These are phyloP conservation scores for Eubasilissa splendida DNA, from an alignment of 2,888 invertebrate species.

Conservation along the genomic window DNA sequence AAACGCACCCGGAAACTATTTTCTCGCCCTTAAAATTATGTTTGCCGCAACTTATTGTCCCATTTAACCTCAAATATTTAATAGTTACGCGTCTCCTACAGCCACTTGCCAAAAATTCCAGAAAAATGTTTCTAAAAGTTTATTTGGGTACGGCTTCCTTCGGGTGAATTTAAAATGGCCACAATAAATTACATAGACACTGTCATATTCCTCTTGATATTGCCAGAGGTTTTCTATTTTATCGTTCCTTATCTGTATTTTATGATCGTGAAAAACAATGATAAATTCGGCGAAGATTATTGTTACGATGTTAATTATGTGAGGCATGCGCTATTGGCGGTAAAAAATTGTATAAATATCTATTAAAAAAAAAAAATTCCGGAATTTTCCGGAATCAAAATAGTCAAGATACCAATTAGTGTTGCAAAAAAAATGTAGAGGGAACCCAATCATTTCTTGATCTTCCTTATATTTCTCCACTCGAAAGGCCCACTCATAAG, in stretches of 20 bases:
- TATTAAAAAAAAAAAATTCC: no score
- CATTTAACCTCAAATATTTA: slow-evolving; percentile 28
- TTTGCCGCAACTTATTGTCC: background rate
- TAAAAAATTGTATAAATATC: no score
- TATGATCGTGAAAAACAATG: slow-evolving; percentile 1
- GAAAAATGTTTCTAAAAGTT: background rate
- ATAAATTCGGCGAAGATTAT: background rate
- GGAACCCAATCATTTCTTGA: no score
- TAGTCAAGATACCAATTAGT: no score
- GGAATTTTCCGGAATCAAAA: no score
- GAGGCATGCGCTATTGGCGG: no score
- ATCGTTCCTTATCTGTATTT: background rate
- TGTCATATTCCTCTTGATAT: slow-evolving; percentile 25
- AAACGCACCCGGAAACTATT: no score
- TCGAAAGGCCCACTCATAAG: no score
- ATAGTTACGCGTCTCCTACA: slow-evolving; percentile 18
- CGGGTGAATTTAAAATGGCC: slow-evolving; percentile 9
- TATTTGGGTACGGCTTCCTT: background rate
- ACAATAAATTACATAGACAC: background rate
- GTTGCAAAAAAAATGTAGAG: no score
- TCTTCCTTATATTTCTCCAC: no score
- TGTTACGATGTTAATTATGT: background rate
- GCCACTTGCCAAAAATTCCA: slow-evolving; percentile 15
- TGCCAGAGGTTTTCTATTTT: background rate
- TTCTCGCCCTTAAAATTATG: no score